Base-by-base conservation (phyloP, 2,888 invertebrate genomes). In the Pterobdella sp. region DNA sequence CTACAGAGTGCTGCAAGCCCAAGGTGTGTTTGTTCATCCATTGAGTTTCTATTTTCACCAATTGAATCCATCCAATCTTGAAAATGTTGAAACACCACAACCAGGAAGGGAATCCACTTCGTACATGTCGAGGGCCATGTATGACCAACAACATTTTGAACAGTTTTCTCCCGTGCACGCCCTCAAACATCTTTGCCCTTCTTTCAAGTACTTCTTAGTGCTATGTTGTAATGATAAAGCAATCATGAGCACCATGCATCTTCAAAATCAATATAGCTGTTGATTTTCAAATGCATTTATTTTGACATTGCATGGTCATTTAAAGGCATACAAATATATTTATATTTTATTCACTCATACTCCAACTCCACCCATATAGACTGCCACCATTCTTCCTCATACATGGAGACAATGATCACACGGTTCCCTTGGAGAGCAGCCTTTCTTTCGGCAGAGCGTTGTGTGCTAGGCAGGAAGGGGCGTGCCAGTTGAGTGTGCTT, bases 21-120 rank as follows among this genome's bases (percentile, higher is more conserved):
- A 56, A 3, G 60, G n/a, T n/a, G n/a, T n/a, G n/a, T n/a, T n/a
- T n/a, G n/a, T n/a, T n/a, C n/a, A n/a, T n/a, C n/a, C n/a, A n/a
- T n/a, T n/a, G n/a, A n/a, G n/a, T n/a, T n/a, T n/a, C n/a, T n/a
- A n/a, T n/a, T n/a, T n/a, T n/a, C n/a, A n/a, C n/a, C n/a, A n/a
- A n/a, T n/a, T n/a, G n/a, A n/a, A n/a, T n/a, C n/a, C n/a, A n/a
- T n/a, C n/a, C n/a, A n/a, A n/a, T n/a, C n/a, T n/a, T n/a, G n/a
- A n/a, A n/a, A n/a, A n/a, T n/a, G n/a, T n/a, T n/a, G 82, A 82
- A 75, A 75, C 77, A 3, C 74, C 36, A 67, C 77, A 82, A 35
- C n/a, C n/a, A n/a, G 82, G 82, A 18, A 74, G 81, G 3, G 82
- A 82, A 74, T 80, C 82, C 74, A 63, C 81, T 26, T 82, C 82